Base-by-base conservation (phyloP, 1,140 invertebrate species). In the Temnothorax longispinosus region DNA sequence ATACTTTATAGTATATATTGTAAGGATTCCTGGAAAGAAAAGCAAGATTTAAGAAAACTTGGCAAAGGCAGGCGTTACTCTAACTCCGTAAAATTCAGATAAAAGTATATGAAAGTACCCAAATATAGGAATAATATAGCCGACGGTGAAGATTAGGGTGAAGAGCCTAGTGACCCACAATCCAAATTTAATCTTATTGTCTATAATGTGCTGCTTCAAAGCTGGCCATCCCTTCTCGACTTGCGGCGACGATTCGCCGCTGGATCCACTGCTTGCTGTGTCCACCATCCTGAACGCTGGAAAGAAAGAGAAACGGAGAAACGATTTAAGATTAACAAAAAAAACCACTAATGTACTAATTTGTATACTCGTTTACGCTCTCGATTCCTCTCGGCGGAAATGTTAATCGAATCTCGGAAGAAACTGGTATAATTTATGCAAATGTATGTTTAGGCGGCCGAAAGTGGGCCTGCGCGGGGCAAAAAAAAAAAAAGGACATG, bases 1-100 rank as follows among this genome's bases (percentile, higher is more conserved):
- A 95, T 47, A 98, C 98, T 96, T 99, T 98, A 95, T 98, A 98
- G 95, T 99, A 99, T 60, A 97, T 97, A 94, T 97, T 98, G 87
- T 97, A 96, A 44, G 98, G 96, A 95, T 97, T 97, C 90, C 97
- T 98, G 93, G 87, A 96, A 96, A 52, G 47, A 35, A 7, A 13
- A 77, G 2, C 0, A 1, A 44, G 8, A 82, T 72, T 81, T 71
- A 11, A 77, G 50, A 2, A 41, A 54, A 35, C 8, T 32, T 11
- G 1, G 47, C 7, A 50, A 13, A 47, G 15, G n/a, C 13, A 52
- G n/a, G 2, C n/a, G 32, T 58, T 32, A 10, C 15, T 52, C 0
- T 6, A 32, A 32, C n/a, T 54, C 4, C 0, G 74, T 18, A 50
- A 54, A 58, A 38, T 15, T 52, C 15, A 41, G 35, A 10, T 65